Conservation (phyloP, 2,888 invertebrate genomes). For the Poecilus cupreus region DNA sequence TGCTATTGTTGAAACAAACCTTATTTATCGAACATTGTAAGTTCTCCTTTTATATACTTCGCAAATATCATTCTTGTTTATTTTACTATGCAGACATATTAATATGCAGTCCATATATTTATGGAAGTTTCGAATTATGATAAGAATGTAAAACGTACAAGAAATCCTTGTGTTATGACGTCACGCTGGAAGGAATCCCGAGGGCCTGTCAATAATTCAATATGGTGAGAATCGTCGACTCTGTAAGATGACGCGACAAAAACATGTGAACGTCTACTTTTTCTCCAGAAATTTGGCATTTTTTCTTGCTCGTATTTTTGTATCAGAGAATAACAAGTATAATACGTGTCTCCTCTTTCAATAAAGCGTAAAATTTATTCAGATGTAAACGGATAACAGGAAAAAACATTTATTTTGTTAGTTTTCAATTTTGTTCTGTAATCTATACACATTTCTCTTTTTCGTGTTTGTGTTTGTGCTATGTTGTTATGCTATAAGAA, state of each 20-base stretch:
- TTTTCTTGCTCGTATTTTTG: neutral
- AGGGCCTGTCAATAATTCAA: constrained; percentile 34
- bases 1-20: too few relatives aligned
- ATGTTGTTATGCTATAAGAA: too few relatives aligned
- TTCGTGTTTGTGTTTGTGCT: too few relatives aligned
- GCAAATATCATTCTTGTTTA: too few relatives aligned
- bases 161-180: constrained; percentile 7
- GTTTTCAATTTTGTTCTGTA: too few relatives aligned
- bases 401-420: neutral
- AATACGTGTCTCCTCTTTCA: neutral
- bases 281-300: neutral
- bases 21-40: too few relatives aligned
- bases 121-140: neutral
- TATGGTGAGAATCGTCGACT: constrained; percentile 2
- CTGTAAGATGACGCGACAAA: constrained; percentile 11
- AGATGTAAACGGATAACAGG: neutral
- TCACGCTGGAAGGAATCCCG: constrained; percentile 3
- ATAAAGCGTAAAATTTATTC: neutral
- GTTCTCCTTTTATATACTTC: too few relatives aligned
- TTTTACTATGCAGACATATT: neutral
- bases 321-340: neutral
- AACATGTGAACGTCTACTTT: constrained; percentile 5
- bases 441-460: too few relatives aligned
- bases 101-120: constrained; percentile 12
- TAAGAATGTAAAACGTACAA: constrained; percentile 18